phyloP scores from a whole-genome alignment of 2,113 vertebrate genomes.

The Thryonomys swinderianus region DNA sequence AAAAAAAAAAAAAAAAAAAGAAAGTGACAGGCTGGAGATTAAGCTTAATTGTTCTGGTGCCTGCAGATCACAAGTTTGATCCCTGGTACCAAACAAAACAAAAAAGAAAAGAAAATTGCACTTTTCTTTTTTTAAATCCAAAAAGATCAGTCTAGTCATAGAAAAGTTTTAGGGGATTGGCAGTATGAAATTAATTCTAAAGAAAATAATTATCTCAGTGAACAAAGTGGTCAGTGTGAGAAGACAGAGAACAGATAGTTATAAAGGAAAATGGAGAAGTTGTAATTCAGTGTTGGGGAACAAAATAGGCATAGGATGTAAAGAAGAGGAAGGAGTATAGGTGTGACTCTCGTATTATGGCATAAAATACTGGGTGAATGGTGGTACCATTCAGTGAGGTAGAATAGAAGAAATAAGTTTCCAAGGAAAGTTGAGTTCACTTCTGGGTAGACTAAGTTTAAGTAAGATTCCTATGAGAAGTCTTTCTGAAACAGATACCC shows the following conservation, averaged over 20 bases:
- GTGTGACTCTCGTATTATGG: background rate
- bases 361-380: background rate
- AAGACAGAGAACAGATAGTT: background rate
- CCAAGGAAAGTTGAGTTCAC: background rate
- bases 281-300: background rate
- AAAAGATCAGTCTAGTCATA: background rate
- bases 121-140: background rate
- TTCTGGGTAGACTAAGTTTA: slow-evolving; percentile 5
- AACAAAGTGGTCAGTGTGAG: slow-evolving; percentile 13
- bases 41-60: no score
- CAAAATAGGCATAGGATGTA: background rate
- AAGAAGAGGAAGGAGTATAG: background rate
- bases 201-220: slow-evolving; percentile 15
- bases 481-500: background rate
- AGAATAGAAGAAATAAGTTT: background rate
- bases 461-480: background rate
- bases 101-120: no score
- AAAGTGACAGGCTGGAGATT: no score
- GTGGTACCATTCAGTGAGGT: background rate
- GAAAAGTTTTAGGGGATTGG: background rate
- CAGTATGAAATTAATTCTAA: background rate
- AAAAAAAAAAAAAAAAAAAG: no score
- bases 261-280: background rate
- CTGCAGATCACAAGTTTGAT: no score
- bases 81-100: no score